phyloP scores from a whole-genome alignment of 2,797 vertebrate genomes.

The Arremon brunneinucha region DNA sequence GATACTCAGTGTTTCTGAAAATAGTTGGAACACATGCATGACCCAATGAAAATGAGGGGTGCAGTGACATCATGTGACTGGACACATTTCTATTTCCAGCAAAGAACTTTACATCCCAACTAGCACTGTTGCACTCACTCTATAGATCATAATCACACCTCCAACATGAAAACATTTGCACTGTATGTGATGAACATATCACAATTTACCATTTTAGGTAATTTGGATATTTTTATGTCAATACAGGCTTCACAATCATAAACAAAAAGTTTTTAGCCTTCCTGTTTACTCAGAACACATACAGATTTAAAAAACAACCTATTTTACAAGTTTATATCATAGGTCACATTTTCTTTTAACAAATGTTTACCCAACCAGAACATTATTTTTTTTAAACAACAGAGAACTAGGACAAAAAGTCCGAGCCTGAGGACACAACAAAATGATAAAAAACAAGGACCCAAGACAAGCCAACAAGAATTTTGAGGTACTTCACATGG shows the following conservation, averaged over 20 bases:
- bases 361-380: neutral
- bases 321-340: neutral
- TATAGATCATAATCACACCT: neutral
- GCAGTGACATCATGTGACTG: neutral
- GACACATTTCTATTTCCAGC: neutral
- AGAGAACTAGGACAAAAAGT: neutral
- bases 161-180: neutral
- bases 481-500: neutral
- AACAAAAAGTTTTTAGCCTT: neutral
- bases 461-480: neutral
- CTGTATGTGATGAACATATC: neutral
- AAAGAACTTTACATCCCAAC: neutral
- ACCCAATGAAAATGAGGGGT: neutral
- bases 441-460: neutral
- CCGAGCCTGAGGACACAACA: neutral
- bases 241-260: neutral
- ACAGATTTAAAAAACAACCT: neutral
- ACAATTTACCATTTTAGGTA: neutral
- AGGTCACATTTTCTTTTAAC: neutral
- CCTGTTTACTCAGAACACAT: neutral
- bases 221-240: neutral
- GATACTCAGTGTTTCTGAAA: neutral
- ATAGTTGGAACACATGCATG: neutral
- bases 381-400: neutral
- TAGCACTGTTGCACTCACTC: neutral